Base-by-base conservation (phyloP, 1,140 invertebrate genomes). In the Drosophila pseudoobscura region DNA sequence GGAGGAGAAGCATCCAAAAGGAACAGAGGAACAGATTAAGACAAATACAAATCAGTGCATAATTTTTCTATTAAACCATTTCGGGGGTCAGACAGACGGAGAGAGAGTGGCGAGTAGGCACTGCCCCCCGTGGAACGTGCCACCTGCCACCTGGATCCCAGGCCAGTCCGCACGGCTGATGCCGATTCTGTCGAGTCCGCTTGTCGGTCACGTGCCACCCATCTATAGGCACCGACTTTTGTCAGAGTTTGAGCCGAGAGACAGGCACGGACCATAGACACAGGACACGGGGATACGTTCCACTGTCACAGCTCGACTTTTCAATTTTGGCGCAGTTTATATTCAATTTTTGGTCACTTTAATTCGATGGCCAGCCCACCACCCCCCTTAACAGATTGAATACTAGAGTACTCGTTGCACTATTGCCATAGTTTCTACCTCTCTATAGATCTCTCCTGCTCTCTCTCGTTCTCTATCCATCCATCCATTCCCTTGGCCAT, bases 51-150 rank as follows among this genome's bases (percentile, higher is more conserved):
- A 87, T 87, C 82, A 87, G 82, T 87, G 82, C 78, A 87, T 87
- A 87, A 87, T 87, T 87, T 87, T 87, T 87, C 82, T 87, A 87
- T 87, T 87, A 87, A 82, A 87, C 74, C 78, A 87, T 80, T 72
- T 59, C 20, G 53, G 24, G 24, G 24, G 24, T 4, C 24, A 26
- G 24, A 31, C 6, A 15, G 47, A 61, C 45, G 13, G 13, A 5
- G 24, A 26, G 24, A 26, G 4, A 26, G 3, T 26, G 24, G 24
- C 17, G 24, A 22, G 52, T 26, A n/a, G 26, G 26, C 26, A 7
- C 17, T 3, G 3, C 43, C 44, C 29, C 15, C 24, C 61, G 35
- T 11, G 11, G 55, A 26, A 47, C 15, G 6, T 52, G 47, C 39
- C 20, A 20, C 20, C 20, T 20, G 41, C 29, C 0, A 46, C 47